Evolutionary conservation across 2,888 invertebrate species (phyloP).

Genomic region (Petrophora chlorosata): DNA sequence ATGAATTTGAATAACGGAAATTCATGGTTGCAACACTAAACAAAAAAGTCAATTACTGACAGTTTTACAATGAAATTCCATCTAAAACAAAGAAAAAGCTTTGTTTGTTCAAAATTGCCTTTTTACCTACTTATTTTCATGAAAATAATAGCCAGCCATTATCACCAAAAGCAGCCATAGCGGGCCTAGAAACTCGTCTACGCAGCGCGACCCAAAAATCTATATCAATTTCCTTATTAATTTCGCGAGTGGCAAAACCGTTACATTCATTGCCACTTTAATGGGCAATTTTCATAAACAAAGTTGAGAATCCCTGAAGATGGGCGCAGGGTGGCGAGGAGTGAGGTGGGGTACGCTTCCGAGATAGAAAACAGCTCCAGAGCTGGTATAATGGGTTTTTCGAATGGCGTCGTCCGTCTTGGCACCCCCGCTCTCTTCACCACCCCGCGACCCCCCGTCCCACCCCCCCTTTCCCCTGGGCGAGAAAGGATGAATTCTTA

Average conservation of each 20-base stretch:
- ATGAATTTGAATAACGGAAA: no score
- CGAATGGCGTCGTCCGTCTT: constrained; percentile 89
- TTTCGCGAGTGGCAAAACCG: constrained; percentile 80
- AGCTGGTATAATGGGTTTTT: constrained; percentile 88
- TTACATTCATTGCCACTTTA: constrained; percentile 83
- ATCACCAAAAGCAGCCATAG: constrained; percentile 8
- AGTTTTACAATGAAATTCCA: no score
- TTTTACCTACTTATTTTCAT: not conserved
- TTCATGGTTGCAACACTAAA: no score
- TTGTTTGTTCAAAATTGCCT: no score
- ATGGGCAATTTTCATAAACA: constrained; percentile 84
- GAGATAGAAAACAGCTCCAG: constrained; percentile 85
- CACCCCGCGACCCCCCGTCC: constrained; percentile 53
- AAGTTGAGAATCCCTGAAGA: constrained; percentile 77
- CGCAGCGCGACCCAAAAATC: constrained; percentile 63
- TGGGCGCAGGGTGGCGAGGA: constrained; percentile 51
- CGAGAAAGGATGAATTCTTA: constrained; percentile 84
- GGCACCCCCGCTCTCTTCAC: constrained; percentile 53
- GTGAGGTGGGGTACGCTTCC: constrained; percentile 72
- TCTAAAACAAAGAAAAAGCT: no score
- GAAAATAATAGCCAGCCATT: constrained; percentile 3
- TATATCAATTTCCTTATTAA: constrained; percentile 83
- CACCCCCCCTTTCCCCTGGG: constrained; percentile 57
- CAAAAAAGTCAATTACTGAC: no score
- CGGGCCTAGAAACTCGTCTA: constrained; percentile 35